These are phyloP conservation scores for Myiagra hebetior DNA, from an alignment of 2,113 vertebrate genomes.

Conservation along the genomic window DNA sequence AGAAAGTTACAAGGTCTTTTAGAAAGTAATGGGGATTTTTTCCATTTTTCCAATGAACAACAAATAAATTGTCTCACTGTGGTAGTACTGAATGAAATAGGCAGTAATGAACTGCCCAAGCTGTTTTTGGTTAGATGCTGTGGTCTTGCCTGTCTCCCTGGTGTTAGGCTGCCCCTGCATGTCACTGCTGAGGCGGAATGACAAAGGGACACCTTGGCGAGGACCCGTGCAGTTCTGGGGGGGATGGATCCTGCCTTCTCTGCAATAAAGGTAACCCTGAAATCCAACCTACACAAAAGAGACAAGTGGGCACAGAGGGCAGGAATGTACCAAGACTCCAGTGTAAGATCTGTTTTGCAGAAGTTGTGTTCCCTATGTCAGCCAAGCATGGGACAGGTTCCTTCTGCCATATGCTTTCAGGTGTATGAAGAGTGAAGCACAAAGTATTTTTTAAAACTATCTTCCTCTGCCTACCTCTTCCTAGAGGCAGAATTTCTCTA, in stretches of 20 bases:
- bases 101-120: background rate
- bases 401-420: background rate
- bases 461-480: background rate
- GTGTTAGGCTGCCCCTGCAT: background rate
- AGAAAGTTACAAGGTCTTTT: background rate
- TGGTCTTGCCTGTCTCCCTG: background rate
- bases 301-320: background rate
- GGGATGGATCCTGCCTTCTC: background rate
- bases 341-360: background rate
- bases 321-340: background rate
- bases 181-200: rapidly evolving
- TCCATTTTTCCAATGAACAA: background rate
- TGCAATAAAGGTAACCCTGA: background rate
- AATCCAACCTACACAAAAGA: background rate
- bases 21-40: background rate
- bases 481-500: background rate
- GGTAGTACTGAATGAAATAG: background rate
- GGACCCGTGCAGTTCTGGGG: rapidly evolving
- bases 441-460: background rate
- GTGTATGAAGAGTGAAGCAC: background rate
- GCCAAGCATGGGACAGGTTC: background rate
- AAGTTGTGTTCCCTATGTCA: background rate
- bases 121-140: background rate
- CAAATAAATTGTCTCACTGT: background rate
- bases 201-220: background rate